Evolutionary conservation across 2,888 invertebrate genomes (phyloP), one percentile per base, ranked within the genome.

Genomic region (Cheilosia vulpina): DNA sequence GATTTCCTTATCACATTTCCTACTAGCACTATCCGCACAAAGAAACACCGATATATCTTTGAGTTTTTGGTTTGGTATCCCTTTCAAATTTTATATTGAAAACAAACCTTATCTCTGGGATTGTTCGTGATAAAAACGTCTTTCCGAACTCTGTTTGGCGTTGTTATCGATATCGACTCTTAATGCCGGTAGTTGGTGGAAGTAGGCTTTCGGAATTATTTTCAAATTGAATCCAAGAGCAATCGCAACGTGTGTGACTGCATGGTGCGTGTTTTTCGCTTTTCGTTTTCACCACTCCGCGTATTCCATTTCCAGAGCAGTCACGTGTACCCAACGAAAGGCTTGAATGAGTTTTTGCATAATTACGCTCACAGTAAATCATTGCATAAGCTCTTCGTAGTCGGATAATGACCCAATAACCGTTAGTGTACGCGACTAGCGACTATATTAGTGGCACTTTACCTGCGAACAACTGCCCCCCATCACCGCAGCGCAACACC

Each of bases 351-450:
- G 31, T 71, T 76, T 52, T 71, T 80, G 65, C 75, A 84, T 79
- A 80, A 79, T 84, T 76, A 60, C 55, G 65, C 41, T 21, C 24
- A 34, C 53, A 63, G 71, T 75, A 71, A 84, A 84, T 75, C 84
- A 75, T 71, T 62, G 71, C 34, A 34, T 50, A 76, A 71, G 75
- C 47, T 38, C 60, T 66, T 9, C 15, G 47, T 57, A 31, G 75
- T 53, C 38, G 58, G 34, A 13, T 75, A 84, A 79, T 79, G 84
- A 79, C 69, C 84, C 75, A 79, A 84, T 84, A 75, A 79, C 75
- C 69, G 79, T 83, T 41, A 75, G 78, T 73, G 53, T 84, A 60
- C 52, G 73, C 79, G 65, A 75, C 79, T 75, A 75, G 65, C 45
- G 58, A 55, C 45, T 78, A 63, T 83, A 68, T 78, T 79, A 71